These are phyloP conservation scores for Scolopax bukidnonensis DNA, from an alignment of 2,797 vertebrate genomes.

Conservation along the genomic window DNA sequence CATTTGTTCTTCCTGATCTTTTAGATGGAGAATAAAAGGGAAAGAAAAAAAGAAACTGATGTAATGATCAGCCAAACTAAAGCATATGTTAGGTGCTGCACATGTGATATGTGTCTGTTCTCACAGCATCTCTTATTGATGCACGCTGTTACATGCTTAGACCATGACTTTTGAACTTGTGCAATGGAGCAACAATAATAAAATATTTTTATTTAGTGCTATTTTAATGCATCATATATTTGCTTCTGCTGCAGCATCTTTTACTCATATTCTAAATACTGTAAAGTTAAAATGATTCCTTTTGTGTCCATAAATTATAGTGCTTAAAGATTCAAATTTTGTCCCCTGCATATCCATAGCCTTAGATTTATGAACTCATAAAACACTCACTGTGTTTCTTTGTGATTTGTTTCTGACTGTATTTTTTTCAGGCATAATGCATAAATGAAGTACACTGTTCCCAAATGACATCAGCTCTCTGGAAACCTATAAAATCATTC, in stretches of 20 bases:
- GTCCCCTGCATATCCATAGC: constrained; percentile 4
- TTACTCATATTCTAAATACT: constrained; percentile 35
- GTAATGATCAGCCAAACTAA: neutral
- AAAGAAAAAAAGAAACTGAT: neutral
- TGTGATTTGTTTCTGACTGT: constrained; percentile 65
- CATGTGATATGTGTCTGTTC: neutral
- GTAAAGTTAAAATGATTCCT: constrained; percentile 55
- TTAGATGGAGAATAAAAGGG: neutral
- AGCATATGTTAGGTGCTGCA: neutral
- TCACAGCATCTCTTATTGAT: neutral
- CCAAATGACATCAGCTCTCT: constrained; percentile 49
- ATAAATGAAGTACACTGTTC: constrained; percentile 40
- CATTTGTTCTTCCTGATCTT: accelerated
- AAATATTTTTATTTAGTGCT: neutral
- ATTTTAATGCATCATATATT: constrained; percentile 16
- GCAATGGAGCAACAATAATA: neutral
- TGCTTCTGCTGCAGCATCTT: constrained; percentile 16
- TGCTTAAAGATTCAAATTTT: constrained; percentile 27
- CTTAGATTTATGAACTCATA: constrained; percentile 65
- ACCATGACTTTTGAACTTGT: neutral
- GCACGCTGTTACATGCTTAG: neutral
- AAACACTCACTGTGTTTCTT: constrained; percentile 61
- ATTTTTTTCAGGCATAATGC: constrained; percentile 41
- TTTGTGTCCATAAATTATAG: constrained; percentile 46
- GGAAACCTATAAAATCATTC: constrained; percentile 61